These are phyloP conservation scores for Eupithecia vulgata DNA, from an alignment of 2,888 invertebrate species.

Conservation along the genomic window DNA sequence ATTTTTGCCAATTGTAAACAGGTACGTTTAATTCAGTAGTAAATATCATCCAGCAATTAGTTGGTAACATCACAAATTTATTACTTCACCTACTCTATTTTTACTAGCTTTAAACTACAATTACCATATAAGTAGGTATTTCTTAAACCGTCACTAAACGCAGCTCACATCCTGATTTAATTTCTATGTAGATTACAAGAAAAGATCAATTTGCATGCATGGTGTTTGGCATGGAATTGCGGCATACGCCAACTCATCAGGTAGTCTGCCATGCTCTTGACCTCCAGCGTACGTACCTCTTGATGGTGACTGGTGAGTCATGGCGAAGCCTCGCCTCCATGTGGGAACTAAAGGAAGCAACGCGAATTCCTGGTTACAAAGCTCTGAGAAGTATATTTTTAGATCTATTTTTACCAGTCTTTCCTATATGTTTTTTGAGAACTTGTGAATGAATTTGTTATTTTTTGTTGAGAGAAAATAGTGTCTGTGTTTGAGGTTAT, in stretches of 20 bases:
- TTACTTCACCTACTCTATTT: neutral
- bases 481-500: neutral
- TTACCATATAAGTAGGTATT: neutral
- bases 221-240: constrained; percentile 52
- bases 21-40: neutral
- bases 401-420: neutral
- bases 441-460: neutral
- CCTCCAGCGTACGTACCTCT: constrained; percentile 57
- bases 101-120: neutral
- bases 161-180: constrained; percentile 4
- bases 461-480: neutral
- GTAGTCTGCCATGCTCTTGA: constrained; percentile 78
- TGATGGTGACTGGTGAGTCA: constrained; percentile 70
- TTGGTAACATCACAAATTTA: neutral
- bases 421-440: neutral
- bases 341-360: constrained; percentile 52
- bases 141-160: neutral
- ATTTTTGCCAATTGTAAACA: too few relatives aligned
- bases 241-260: constrained; percentile 72
- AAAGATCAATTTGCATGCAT: constrained; percentile 18
- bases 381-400: constrained; percentile 15
- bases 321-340: constrained; percentile 42
- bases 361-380: constrained; percentile 42
- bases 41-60: neutral
- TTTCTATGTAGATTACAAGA: neutral